These are phyloP conservation scores for Gulo gulo DNA, from an alignment of 2,113 vertebrate species.

Conservation along the genomic window DNA sequence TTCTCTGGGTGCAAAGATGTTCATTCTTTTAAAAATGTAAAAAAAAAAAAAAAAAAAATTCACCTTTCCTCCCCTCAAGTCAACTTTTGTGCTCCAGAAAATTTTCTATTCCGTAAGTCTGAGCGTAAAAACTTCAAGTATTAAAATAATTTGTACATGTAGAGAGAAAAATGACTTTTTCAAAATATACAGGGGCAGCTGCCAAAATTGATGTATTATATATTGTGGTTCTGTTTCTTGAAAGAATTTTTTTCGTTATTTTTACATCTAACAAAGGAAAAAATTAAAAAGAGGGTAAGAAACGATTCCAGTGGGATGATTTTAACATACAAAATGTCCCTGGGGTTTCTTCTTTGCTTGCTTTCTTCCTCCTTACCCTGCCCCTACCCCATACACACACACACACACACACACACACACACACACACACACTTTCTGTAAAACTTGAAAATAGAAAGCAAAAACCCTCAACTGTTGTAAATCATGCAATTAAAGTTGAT, in stretches of 20 bases:
- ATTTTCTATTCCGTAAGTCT: conserved; percentile 88
- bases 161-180: conserved; percentile 87
- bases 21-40: conserved; percentile 86
- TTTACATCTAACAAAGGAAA: conserved; percentile 89
- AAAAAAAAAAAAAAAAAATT: conserved; percentile 80
- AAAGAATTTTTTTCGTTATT: conserved; percentile 88
- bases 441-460: conserved; percentile 91
- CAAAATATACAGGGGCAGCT: conserved; percentile 89
- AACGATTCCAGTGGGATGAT: conserved; percentile 84
- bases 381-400: conserved; percentile 81
- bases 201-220: conserved; percentile 91
- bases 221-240: conserved; percentile 90
- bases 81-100: conserved; percentile 89
- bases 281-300: conserved; percentile 85
- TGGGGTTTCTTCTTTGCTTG: conserved; percentile 86
- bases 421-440: conserved; percentile 81
- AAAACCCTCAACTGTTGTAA: conserved; percentile 90
- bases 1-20: conserved; percentile 86
- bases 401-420: conserved; percentile 33
- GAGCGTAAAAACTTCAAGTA: conserved; percentile 88
- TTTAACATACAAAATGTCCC: conserved; percentile 85
- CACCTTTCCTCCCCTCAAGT: conserved; percentile 78
- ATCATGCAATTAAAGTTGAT: conserved; percentile 92
- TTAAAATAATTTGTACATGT: conserved; percentile 91
- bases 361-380: conserved; percentile 79